Conservation (phyloP, 2,888 invertebrate genomes). For the Periphyllus acericola region DNA sequence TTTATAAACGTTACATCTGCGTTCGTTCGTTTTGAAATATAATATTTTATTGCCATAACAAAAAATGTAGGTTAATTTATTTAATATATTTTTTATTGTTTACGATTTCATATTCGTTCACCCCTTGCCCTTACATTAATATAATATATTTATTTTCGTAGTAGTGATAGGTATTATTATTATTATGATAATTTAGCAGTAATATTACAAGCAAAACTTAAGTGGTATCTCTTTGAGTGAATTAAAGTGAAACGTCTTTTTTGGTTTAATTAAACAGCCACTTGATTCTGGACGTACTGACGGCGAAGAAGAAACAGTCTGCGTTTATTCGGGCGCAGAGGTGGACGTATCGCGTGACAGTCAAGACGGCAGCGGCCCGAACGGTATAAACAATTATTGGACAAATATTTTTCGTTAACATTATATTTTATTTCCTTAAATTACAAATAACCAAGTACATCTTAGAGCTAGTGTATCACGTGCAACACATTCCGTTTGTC, state of each 20-base stretch:
- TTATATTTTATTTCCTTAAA: slow-evolving; percentile 2
- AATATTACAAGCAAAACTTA: too few relatives aligned
- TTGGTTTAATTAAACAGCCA: not conserved
- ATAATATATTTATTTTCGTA: too few relatives aligned
- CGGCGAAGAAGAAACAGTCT: not conserved
- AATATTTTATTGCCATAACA: not conserved
- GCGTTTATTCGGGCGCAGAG: not conserved
- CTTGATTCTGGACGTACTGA: not conserved
- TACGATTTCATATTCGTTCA: too few relatives aligned
- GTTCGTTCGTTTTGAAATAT: not conserved
- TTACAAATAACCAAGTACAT: not conserved
- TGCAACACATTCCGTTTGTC: slow-evolving; percentile 27
- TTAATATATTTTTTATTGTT: not conserved
- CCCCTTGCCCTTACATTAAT: too few relatives aligned
- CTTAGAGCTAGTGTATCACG: slow-evolving; percentile 1
- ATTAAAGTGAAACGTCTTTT: not conserved
- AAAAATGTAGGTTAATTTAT: not conserved
- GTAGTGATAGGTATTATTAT: too few relatives aligned
- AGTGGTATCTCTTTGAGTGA: too few relatives aligned
- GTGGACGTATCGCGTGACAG: not conserved
- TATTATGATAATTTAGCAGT: too few relatives aligned
- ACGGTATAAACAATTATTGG: not conserved
- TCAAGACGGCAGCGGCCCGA: too few relatives aligned
- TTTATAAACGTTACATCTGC: not conserved
- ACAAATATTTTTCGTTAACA: slow-evolving; percentile 7